Evolutionary conservation across 2,797 vertebrate genomes (phyloP).

Genomic region (Danio albolineatus): DNA sequence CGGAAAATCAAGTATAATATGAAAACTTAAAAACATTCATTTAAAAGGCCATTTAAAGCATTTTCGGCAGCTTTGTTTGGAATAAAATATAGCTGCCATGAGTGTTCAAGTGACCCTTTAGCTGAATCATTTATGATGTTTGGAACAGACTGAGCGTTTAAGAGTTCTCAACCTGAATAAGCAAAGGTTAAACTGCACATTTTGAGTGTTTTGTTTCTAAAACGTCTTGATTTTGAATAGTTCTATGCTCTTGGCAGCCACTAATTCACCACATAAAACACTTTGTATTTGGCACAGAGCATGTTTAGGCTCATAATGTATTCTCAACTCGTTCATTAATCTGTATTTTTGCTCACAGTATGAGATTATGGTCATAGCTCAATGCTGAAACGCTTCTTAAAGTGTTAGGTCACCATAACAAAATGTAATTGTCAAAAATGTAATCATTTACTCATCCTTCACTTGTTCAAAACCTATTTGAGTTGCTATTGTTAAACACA

Average conservation of each 20-base stretch:
- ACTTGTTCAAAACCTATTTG: no score
- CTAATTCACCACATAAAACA: neutral
- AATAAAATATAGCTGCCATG: neutral
- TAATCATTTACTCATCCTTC: no score
- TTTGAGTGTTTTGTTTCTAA: slow-evolving; percentile 4
- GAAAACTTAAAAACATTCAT: neutral
- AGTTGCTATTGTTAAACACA: no score
- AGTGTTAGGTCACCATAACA: no score
- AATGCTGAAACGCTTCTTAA: neutral
- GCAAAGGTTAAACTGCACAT: slow-evolving; percentile 18
- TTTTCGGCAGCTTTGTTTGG: neutral
- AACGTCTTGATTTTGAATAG: neutral
- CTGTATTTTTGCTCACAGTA: slow-evolving; percentile 6
- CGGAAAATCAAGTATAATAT: neutral
- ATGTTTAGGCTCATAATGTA: neutral
- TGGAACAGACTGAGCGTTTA: slow-evolving; percentile 12
- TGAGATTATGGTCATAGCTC: neutral
- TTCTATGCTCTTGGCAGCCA: neutral
- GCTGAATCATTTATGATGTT: neutral
- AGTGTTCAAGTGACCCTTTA: neutral
- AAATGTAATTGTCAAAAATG: no score
- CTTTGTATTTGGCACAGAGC: neutral
- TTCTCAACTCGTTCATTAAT: neutral
- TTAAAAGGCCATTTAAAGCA: neutral
- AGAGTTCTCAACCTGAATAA: neutral